These are phyloP conservation scores for Acanthaster planci DNA, from an alignment of 35 echinoderm and acorn worm species.

Conservation along the genomic window DNA sequence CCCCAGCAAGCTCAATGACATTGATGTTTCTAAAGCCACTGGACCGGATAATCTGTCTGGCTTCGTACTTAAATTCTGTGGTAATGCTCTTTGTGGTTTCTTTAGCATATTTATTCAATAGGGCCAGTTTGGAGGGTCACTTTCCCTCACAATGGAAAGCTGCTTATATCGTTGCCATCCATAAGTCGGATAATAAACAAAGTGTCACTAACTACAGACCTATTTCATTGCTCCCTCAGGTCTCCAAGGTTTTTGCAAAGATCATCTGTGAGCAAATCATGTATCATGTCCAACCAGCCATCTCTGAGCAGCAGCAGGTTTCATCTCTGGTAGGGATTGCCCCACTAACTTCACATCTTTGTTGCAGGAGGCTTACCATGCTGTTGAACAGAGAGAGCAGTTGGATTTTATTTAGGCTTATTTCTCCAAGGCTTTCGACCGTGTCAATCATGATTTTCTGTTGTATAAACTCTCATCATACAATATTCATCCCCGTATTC, in stretches of 20 bases:
- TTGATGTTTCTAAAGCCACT: neutral
- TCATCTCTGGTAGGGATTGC: neutral
- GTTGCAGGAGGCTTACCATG: neutral
- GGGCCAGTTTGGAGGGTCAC: neutral
- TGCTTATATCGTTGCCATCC: neutral
- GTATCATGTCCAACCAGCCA: neutral
- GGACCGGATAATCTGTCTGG: neutral
- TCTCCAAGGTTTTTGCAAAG: neutral
- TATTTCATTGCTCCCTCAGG: neutral
- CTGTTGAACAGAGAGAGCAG: conserved; percentile 1
- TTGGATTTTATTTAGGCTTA: neutral
- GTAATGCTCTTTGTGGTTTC: neutral
- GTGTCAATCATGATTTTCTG: neutral
- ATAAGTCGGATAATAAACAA: no score
- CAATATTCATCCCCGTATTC: neutral
- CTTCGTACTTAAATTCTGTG: neutral
- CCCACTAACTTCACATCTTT: neutral
- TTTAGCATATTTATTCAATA: neutral
- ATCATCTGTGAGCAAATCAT: neutral
- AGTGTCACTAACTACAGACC: no score
- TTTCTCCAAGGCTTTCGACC: neutral
- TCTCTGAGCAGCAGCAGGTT: neutral
- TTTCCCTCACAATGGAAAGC: neutral
- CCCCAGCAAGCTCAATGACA: neutral
- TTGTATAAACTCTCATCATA: neutral